phyloP scores from a whole-genome alignment of 2,113 vertebrate genomes.

The Lethenteron reissneri region DNA sequence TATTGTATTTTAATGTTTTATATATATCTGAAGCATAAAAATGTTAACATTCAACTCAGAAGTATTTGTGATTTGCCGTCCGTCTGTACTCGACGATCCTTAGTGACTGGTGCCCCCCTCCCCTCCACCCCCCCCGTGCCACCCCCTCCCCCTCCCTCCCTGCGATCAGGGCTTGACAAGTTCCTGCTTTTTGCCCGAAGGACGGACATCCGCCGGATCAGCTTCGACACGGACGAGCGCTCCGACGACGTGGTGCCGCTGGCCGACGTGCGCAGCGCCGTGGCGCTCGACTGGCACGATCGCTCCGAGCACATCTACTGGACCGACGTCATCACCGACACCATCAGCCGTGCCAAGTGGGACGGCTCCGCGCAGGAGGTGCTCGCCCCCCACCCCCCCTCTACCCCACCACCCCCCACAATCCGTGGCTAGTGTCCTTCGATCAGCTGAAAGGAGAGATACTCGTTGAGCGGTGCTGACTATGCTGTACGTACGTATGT shows the following conservation, averaged over 20 bases:
- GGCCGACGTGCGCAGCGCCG: slow-evolving; percentile 80
- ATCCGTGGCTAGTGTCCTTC: too few species aligned
- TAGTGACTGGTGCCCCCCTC: background rate
- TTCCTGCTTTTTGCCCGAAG: slow-evolving; percentile 99
- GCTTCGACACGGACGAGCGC: slow-evolving; percentile 91
- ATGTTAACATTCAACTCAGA: too few species aligned
- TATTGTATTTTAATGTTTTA: too few species aligned
- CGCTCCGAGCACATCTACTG: slow-evolving; percentile 76
- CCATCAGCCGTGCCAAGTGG: slow-evolving; percentile 91
- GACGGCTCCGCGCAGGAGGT: slow-evolving; percentile 81
- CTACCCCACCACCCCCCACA: too few species aligned
- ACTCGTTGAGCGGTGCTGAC: too few species aligned
- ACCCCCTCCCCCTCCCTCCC: slow-evolving; percentile 65
- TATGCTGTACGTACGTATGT: too few species aligned
- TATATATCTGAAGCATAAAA: too few species aligned
- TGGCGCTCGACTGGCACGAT: slow-evolving; percentile 90
- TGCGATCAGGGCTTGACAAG: slow-evolving; percentile 99
- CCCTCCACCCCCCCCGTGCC: background rate
- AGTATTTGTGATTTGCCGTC: too few species aligned
- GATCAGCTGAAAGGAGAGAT: too few species aligned
- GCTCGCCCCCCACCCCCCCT: slow-evolving; percentile 8
- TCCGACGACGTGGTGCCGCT: slow-evolving; percentile 89
- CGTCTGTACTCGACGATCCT: too few species aligned
- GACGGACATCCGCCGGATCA: slow-evolving; percentile 99
- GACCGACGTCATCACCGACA: slow-evolving; percentile 91